Evolutionary conservation across 2,113 vertebrate species (phyloP).

Genomic region (Zeus faber): DNA sequence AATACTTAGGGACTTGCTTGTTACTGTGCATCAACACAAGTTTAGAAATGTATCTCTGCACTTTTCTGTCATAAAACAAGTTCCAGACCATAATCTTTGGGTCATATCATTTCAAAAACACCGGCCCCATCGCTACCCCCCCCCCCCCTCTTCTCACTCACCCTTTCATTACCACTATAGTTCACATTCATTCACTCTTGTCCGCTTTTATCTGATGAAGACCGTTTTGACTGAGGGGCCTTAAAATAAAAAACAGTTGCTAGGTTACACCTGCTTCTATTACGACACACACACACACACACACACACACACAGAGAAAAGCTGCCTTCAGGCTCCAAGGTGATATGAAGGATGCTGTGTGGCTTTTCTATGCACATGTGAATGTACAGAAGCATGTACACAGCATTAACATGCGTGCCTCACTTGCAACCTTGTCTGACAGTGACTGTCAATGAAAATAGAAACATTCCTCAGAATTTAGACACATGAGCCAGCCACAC

Average conservation of each 20-base stretch:
- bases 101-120: slow-evolving; percentile 8
- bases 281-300: slow-evolving; percentile 20
- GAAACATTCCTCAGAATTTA: too few species aligned
- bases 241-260: slow-evolving; percentile 55
- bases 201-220: slow-evolving; percentile 14
- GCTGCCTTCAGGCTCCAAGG: too few species aligned
- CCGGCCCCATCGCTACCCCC: not conserved
- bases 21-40: not conserved
- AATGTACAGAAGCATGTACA: too few species aligned
- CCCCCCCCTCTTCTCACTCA: not conserved
- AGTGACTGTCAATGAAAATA: too few species aligned
- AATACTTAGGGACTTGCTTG: not conserved
- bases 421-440: too few species aligned
- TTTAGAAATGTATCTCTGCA: slow-evolving; percentile 15
- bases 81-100: not conserved
- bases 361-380: too few species aligned
- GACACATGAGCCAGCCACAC: too few species aligned
- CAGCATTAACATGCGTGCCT: too few species aligned
- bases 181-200: slow-evolving; percentile 24
- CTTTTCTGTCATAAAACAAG: slow-evolving; percentile 9
- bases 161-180: not conserved
- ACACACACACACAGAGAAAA: too few species aligned
- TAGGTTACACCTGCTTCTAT: slow-evolving; percentile 52
- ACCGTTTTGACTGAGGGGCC: slow-evolving; percentile 25
- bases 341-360: too few species aligned